These are phyloP conservation scores for Gorilla gorilla DNA, from an alignment of 2,113 vertebrate genomes.

Conservation along the genomic window DNA sequence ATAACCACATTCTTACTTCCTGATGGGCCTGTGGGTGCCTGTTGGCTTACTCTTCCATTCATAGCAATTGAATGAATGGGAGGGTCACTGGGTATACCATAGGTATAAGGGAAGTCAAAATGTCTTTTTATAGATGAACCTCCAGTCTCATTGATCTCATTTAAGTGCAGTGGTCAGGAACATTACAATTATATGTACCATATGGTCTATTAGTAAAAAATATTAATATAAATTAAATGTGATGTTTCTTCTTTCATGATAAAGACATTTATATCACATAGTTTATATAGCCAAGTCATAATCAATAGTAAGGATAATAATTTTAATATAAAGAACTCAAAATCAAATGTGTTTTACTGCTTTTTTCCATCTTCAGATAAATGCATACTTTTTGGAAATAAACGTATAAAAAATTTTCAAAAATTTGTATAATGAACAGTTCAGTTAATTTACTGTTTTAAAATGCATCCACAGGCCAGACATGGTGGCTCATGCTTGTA, in stretches of 20 bases:
- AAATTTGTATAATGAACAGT: background rate
- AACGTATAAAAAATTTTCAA: background rate
- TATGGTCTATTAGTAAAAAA: background rate
- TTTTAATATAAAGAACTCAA: constrained; percentile 20
- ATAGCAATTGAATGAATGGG: background rate
- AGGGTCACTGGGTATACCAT: background rate
- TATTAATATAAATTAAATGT: constrained; percentile 20
- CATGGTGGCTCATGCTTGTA: no score
- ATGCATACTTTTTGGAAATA: background rate
- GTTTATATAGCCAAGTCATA: background rate
- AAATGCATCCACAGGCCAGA: background rate
- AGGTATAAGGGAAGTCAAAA: background rate
- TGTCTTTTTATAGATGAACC: background rate
- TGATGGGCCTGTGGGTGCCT: background rate
- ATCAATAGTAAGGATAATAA: background rate
- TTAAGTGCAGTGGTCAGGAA: background rate
- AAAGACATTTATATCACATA: background rate
- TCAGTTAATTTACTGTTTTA: constrained; percentile 9
- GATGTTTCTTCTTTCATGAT: background rate
- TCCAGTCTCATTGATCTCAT: background rate
- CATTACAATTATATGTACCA: background rate
- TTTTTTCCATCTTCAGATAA: background rate
- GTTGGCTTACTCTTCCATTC: background rate
- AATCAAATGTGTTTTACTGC: background rate
- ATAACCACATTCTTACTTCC: background rate